Base-by-base conservation (phyloP, 2,113 vertebrate genomes). In the Bettongia penicillata region DNA sequence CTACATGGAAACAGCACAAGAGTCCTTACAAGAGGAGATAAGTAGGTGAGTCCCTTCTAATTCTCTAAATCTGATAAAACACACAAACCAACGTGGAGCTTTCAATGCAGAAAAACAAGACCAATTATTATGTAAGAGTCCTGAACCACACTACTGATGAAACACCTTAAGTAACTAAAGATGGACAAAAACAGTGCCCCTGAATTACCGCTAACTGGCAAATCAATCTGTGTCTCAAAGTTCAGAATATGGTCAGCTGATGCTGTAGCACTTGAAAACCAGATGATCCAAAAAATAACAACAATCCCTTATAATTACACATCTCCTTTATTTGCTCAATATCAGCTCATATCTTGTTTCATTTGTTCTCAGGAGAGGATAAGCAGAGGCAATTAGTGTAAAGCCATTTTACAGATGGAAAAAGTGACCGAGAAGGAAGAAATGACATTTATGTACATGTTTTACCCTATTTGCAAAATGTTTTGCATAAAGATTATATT, bases 91-190 rank as follows among this genome's bases (percentile, higher is more conserved):
- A 98, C 97, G 96, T 97, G 96, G 92, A 96, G 19, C n/a, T 84
- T 84, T 28, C 1, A 92, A 97, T 90, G 37, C 92, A 98, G 19
- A 84, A 97, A 98, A 96, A 96, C 96, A 97, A 98, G 97, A 93
- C 96, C 96, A 97, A 94, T 95, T 96, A 98, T 97, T 97, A 91
- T 97, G 95, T 97, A 96, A 98, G 94, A 98, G 98, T 98, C 97
- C 97, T 49, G 96, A 95, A 96, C 92, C 47, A 98, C 94, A 97
- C 19, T 43, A 93, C 95, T 97, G 96, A 97, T 97, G 95, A 95
- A 96, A 94, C 96, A 96, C 95, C 96, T 97, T 95, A 93, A 96
- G 90, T 92, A 97, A 97, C 97, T 96, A 97, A 89, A 94, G 52
- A 91, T 89, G 96, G 97, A 96, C 95, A 97, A 97, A 97, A 28